Conservation (phyloP, 2,113 vertebrate genomes). For the Pogona vitticeps region DNA sequence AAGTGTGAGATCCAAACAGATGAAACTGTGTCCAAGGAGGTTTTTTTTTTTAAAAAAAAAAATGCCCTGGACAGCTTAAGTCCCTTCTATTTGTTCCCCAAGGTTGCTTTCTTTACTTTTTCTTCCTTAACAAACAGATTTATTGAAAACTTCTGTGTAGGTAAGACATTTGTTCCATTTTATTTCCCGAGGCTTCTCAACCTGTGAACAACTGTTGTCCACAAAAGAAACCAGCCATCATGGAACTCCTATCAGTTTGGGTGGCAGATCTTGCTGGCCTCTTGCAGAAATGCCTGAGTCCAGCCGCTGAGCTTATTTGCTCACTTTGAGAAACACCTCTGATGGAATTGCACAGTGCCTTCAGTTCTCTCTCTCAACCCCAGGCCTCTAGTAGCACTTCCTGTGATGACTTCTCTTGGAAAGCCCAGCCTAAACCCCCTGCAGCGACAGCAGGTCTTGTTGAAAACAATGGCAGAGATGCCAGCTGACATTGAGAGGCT, state of each 20-base stretch:
- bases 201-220: neutral
- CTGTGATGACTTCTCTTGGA: conserved; percentile 15
- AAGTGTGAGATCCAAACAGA: neutral
- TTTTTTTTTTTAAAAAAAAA: too few species aligned
- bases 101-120: neutral
- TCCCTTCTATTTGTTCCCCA: neutral
- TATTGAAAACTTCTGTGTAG: neutral
- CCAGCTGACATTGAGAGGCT: conserved; percentile 45
- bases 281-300: neutral
- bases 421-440: conserved; percentile 11
- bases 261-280: neutral
- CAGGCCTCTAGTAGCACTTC: neutral
- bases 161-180: neutral
- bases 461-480: conserved; percentile 42
- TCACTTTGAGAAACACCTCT: neutral
- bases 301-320: neutral
- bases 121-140: neutral
- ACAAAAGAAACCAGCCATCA: neutral
- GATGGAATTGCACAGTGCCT: neutral
- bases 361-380: neutral
- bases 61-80: neutral
- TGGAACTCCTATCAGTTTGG: neutral
- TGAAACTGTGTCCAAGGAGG: neutral
- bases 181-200: too few species aligned
- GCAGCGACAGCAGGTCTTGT: conserved; percentile 41